Evolutionary conservation across 2,113 vertebrate species (phyloP).

Genomic region (Petrocephalus microphthalmus): DNA sequence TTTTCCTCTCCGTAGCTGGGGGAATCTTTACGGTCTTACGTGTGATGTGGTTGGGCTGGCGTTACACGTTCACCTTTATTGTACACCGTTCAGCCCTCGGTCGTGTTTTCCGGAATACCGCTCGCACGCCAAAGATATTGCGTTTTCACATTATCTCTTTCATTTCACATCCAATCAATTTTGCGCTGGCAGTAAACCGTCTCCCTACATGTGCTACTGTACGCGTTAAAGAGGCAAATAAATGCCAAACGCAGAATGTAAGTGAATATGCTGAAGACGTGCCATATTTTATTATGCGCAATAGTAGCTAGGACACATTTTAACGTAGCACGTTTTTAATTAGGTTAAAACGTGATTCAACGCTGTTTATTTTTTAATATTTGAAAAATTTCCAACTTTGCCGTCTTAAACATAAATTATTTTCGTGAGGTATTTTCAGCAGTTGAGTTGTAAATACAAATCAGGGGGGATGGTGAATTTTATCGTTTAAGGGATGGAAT

Average conservation of each 20-base stretch:
- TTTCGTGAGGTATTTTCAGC: background rate
- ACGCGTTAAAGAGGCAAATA: background rate
- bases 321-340: background rate
- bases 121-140: constrained; percentile 5
- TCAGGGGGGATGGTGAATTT: too few relatives aligned
- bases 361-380: background rate
- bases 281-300: background rate
- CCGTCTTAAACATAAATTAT: constrained; percentile 20
- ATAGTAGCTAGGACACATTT: background rate
- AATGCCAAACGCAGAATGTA: background rate
- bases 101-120: background rate
- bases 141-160: constrained; percentile 1
- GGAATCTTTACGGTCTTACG: constrained; percentile 9
- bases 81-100: background rate
- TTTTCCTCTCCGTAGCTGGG: background rate
- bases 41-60: background rate
- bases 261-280: background rate
- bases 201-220: background rate
- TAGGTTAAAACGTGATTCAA: background rate
- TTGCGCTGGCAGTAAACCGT: background rate
- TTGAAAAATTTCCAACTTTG: background rate
- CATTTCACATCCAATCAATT: constrained; percentile 11
- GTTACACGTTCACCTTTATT: background rate
- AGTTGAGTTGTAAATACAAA: too few relatives aligned
- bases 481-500: too few relatives aligned